Percentiles rank a stretch among this genome's conserved stretches.
These are phyloP conservation scores for Dastarcus helophoroides DNA, from an alignment of 2,888 invertebrate species.

Conservation along the genomic window DNA sequence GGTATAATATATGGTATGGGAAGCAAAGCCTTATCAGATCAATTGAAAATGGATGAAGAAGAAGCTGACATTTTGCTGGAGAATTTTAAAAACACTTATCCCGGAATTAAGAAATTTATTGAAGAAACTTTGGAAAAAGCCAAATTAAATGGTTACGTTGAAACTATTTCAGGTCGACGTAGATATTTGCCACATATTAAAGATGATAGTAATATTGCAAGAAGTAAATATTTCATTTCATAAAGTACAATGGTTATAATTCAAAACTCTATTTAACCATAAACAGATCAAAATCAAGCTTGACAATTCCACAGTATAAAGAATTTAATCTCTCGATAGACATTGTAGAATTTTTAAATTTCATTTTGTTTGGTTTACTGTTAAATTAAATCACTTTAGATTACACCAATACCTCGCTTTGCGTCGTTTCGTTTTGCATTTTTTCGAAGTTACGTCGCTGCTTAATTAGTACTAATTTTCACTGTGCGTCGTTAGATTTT, in stretches of 20 bases:
- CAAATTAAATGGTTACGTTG: conserved; percentile 61
- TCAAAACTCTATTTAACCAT: too few relatives aligned
- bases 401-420: too few relatives aligned
- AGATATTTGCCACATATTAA: conserved; percentile 68
- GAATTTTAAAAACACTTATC: conserved; percentile 68
- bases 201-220: conserved; percentile 45
- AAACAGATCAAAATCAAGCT: too few relatives aligned
- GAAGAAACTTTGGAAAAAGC: conserved; percentile 46
- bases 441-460: too few relatives aligned
- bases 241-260: not conserved
- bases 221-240: conserved; percentile 42
- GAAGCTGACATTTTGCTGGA: conserved; percentile 72
- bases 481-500: too few relatives aligned
- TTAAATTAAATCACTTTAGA: too few relatives aligned
- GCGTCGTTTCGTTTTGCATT: too few relatives aligned
- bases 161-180: conserved; percentile 69
- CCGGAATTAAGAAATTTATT: conserved; percentile 55
- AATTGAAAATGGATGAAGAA: conserved; percentile 62
- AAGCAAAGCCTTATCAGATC: conserved; percentile 63
- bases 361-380: too few relatives aligned
- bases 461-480: too few relatives aligned
- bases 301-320: too few relatives aligned
- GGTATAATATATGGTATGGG: conserved; percentile 98
- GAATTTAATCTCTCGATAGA: too few relatives aligned
- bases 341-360: too few relatives aligned